phyloP scores from a whole-genome alignment of 2,113 vertebrate species.

The Ceyx cyanopectus region DNA sequence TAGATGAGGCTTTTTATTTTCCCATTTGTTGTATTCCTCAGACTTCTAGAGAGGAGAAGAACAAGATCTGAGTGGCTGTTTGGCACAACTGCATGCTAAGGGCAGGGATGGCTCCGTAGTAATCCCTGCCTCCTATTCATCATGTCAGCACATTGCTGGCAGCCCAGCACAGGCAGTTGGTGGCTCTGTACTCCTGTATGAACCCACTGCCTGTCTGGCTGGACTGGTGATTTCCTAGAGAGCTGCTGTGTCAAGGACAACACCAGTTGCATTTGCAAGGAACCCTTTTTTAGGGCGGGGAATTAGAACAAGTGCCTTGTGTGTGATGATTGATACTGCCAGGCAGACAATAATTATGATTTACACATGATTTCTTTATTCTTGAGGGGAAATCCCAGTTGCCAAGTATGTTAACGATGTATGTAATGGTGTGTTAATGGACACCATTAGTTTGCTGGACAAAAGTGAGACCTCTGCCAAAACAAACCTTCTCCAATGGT shows the following conservation, averaged over 20 bases:
- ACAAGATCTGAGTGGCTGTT: background rate
- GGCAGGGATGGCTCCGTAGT: background rate
- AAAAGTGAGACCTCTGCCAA: constrained; percentile 80
- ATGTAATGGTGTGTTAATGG: constrained; percentile 82
- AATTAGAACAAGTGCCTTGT: constrained; percentile 38
- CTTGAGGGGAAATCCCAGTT: constrained; percentile 78
- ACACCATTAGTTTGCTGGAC: constrained; percentile 77
- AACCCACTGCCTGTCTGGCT: background rate
- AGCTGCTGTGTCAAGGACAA: background rate
- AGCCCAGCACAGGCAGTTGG: background rate
- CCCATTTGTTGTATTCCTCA: background rate
- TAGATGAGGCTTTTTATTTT: background rate
- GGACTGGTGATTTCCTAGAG: background rate
- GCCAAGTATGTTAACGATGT: constrained; percentile 81
- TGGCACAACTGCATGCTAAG: background rate
- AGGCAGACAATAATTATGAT: constrained; percentile 69
- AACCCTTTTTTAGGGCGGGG: background rate
- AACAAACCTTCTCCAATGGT: constrained; percentile 74
- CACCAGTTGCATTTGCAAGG: background rate
- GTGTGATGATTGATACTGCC: constrained; percentile 65
- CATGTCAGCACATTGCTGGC: background rate
- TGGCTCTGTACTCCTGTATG: background rate
- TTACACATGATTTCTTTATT: constrained; percentile 69
- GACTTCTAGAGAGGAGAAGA: background rate
- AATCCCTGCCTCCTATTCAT: background rate